phyloP scores from a whole-genome alignment of 2,113 vertebrate species.

The Theristicus caerulescens region DNA sequence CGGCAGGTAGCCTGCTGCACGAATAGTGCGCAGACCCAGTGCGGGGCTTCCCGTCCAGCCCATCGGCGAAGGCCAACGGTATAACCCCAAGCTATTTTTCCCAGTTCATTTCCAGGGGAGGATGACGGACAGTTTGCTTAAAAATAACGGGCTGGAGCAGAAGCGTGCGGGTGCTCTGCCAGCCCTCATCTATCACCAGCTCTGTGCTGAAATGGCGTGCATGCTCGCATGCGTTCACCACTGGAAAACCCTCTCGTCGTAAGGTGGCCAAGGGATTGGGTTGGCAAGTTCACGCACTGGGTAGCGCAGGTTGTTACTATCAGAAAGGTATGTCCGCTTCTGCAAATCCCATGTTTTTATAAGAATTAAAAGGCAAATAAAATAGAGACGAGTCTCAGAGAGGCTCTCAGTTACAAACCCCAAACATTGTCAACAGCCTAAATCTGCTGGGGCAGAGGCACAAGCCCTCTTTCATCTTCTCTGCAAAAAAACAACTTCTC shows the following conservation, averaged over 20 bases:
- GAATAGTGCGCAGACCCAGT: not conserved
- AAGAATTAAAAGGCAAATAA: not conserved
- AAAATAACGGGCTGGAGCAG: not conserved
- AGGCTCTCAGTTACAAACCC: not conserved
- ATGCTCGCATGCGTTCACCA: too few relatives aligned
- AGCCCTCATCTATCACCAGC: not conserved
- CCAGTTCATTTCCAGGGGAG: not conserved
- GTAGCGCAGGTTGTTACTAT: too few relatives aligned
- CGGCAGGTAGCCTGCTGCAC: not conserved
- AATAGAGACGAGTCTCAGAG: not conserved
- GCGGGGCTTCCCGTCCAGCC: not conserved
- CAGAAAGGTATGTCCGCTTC: not conserved
- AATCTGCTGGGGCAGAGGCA: not conserved
- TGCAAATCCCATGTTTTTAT: not conserved
- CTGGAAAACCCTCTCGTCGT: not conserved
- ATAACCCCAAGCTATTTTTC: not conserved
- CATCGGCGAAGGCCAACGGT: not conserved
- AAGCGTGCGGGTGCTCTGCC: not conserved
- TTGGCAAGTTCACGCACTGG: not conserved
- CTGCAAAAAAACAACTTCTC: not conserved
- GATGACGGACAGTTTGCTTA: not conserved
- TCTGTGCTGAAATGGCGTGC: fast-evolving
- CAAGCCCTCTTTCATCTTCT: not conserved
- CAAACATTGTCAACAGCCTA: fast-evolving
- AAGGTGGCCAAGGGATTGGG: not conserved